These are phyloP conservation scores for Heliconius ismenius DNA, from an alignment of 2,888 invertebrate species.

Conservation along the genomic window DNA sequence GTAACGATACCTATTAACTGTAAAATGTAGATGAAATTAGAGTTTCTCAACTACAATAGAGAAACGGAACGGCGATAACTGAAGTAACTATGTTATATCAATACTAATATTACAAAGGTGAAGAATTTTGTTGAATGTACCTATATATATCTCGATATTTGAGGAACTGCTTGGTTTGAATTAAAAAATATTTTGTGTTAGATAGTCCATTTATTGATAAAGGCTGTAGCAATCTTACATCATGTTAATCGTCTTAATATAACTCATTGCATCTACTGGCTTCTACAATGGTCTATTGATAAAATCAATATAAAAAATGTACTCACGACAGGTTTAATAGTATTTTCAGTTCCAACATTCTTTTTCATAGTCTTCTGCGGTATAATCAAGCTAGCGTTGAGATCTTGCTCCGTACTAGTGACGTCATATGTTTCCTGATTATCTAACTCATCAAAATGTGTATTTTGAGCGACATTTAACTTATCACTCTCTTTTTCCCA, in stretches of 20 bases:
- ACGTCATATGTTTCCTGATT: slow-evolving; percentile 72
- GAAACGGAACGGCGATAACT: background rate
- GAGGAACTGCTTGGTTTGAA: too few relatives aligned
- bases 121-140: too few relatives aligned
- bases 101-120: too few relatives aligned
- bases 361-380: slow-evolving; percentile 68
- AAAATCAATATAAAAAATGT: background rate
- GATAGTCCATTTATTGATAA: too few relatives aligned
- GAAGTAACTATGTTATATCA: background rate
- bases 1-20: background rate
- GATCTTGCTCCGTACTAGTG: slow-evolving; percentile 60
- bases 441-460: slow-evolving; percentile 67
- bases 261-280: too few relatives aligned
- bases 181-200: too few relatives aligned
- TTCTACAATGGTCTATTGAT: too few relatives aligned
- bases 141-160: too few relatives aligned
- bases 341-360: slow-evolving; percentile 59
- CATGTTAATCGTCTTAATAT: too few relatives aligned
- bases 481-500: slow-evolving; percentile 66
- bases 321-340: slow-evolving; percentile 74
- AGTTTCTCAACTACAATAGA: background rate
- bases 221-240: too few relatives aligned
- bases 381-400: slow-evolving; percentile 73
- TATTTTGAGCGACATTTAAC: slow-evolving; percentile 60
- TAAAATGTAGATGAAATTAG: background rate